phyloP scores from a whole-genome alignment of 1,140 invertebrate genomes.

The Bathynomus jamesi region DNA sequence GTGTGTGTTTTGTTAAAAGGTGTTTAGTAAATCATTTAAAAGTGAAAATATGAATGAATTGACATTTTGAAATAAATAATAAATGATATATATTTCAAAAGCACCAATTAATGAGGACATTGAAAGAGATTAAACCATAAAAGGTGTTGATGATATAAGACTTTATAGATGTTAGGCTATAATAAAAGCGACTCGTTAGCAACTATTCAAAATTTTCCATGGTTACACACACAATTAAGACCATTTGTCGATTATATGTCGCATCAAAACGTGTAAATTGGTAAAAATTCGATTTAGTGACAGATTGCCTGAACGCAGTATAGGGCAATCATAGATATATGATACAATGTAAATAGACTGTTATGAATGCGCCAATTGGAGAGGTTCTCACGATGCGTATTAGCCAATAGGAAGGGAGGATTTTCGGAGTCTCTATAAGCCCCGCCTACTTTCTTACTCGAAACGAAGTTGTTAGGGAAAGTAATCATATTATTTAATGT shows the following conservation, averaged over 20 bases:
- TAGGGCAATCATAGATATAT: background rate
- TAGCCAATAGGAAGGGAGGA: background rate
- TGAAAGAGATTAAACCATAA: background rate
- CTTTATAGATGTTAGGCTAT: background rate
- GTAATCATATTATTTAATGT: too few species aligned
- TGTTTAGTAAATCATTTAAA: background rate
- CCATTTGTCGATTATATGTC: background rate
- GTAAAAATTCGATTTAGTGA: background rate
- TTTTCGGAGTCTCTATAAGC: background rate
- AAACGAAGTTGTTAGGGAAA: too few species aligned
- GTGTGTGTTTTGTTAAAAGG: too few species aligned
- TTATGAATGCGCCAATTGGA: background rate
- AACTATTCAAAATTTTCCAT: slow-evolving; percentile 1
- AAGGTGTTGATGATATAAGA: background rate
- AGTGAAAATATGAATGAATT: too few species aligned
- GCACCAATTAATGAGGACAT: background rate
- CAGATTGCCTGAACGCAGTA: background rate
- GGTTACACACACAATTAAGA: background rate
- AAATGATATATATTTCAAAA: too few species aligned
- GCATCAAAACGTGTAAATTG: background rate
- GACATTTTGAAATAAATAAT: too few species aligned
- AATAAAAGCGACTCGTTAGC: background rate
- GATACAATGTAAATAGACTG: background rate
- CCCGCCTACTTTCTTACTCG: background rate
- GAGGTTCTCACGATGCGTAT: background rate